Percentiles rank a stretch among this genome's conserved stretches.
phyloP scores from a whole-genome alignment of 1,140 invertebrate species.

The Leptinotarsa lineolata region DNA sequence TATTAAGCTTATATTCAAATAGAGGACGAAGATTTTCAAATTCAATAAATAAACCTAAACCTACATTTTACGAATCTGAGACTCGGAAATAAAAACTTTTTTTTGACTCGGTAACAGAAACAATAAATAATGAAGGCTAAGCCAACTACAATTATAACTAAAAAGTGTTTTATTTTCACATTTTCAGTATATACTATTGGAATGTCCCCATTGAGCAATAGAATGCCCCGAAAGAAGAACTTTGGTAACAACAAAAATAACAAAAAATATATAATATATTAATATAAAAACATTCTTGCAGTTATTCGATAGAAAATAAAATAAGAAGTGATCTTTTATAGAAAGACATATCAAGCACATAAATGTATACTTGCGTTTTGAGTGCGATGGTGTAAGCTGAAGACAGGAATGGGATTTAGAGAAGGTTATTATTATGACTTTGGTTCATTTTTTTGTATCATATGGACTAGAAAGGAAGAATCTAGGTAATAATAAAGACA shows the following conservation, averaged over 20 bases:
- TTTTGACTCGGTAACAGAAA: conserved; percentile 26
- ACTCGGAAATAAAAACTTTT: conserved; percentile 21
- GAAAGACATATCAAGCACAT: conserved; percentile 25
- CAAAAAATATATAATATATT: conserved; percentile 38
- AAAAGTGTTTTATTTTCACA: background rate
- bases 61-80: conserved; percentile 30
- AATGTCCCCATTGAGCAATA: conserved; percentile 10
- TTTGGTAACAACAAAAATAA: conserved; percentile 40
- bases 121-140: conserved; percentile 17
- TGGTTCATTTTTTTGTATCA: conserved; percentile 17
- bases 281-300: conserved; percentile 30
- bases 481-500: background rate
- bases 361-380: conserved; percentile 44
- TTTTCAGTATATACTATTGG: background rate
- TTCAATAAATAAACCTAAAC: conserved; percentile 30
- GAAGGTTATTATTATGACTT: conserved; percentile 17
- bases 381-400: conserved; percentile 43
- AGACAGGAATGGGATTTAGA: conserved; percentile 25
- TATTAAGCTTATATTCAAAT: background rate
- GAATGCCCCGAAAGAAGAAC: conserved; percentile 22
- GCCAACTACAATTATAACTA: conserved; percentile 8
- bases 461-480: conserved; percentile 25
- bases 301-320: conserved; percentile 21
- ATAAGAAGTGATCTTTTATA: conserved; percentile 1
- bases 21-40: background rate